These are phyloP conservation scores for Papilio glaucus DNA, from an alignment of 1,140 invertebrate species.

Conservation along the genomic window DNA sequence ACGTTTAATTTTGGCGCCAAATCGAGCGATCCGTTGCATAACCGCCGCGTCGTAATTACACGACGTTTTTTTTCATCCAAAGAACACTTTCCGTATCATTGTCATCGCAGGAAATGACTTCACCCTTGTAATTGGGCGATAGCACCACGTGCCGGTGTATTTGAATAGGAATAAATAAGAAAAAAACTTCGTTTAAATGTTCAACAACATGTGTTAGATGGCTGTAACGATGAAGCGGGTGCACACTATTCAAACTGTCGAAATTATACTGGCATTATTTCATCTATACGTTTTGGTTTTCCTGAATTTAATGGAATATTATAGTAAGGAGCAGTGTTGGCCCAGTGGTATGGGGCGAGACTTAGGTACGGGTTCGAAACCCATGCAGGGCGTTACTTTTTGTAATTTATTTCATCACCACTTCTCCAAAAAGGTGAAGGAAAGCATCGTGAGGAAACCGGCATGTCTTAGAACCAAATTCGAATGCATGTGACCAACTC, in stretches of 20 bases:
- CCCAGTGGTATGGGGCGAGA: no score
- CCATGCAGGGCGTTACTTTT: no score
- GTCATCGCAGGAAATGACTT: constrained; percentile 72
- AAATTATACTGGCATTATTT: not conserved
- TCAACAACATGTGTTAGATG: constrained; percentile 19
- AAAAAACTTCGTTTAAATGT: constrained; percentile 28
- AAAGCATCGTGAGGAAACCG: no score
- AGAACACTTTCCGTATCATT: constrained; percentile 63
- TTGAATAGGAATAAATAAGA: constrained; percentile 51
- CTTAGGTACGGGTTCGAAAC: no score
- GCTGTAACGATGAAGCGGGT: not conserved
- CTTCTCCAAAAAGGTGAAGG: no score
- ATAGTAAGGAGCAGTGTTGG: not conserved
- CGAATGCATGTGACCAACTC: no score
- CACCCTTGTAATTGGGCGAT: constrained; percentile 60
- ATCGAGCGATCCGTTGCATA: constrained; percentile 21
- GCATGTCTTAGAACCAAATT: no score
- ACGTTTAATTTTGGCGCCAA: constrained; percentile 26
- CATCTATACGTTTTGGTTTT: no score
- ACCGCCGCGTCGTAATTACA: constrained; percentile 15
- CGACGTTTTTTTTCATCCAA: constrained; percentile 45
- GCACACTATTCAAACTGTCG: not conserved
- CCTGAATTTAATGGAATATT: constrained; percentile 4
- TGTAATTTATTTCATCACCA: no score
- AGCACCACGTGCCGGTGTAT: constrained; percentile 50